These are phyloP conservation scores for Eufriesea mexicana DNA, from an alignment of 1,140 invertebrate species.

Conservation along the genomic window DNA sequence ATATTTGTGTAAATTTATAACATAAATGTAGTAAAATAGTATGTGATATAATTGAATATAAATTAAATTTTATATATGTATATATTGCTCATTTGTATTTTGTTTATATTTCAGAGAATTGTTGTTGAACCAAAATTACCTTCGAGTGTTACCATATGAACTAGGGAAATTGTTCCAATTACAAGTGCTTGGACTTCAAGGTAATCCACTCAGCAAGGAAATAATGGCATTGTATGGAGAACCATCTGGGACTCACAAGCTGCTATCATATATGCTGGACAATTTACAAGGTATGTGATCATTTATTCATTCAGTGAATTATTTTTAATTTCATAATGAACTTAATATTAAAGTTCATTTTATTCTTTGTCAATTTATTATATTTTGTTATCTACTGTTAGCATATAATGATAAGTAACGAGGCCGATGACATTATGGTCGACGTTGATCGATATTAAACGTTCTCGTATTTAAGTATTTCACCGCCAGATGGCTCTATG, in stretches of 20 bases:
- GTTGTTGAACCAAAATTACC: slow-evolving; percentile 95
- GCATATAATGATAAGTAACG: neutral
- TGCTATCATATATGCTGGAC: slow-evolving; percentile 96
- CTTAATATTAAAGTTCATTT: neutral
- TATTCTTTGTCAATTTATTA: neutral
- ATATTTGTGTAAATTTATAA: neutral
- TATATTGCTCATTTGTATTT: neutral
- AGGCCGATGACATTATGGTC: neutral
- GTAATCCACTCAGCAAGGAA: slow-evolving; percentile 97
- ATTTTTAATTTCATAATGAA: neutral
- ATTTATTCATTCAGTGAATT: neutral
- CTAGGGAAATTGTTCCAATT: slow-evolving; percentile 98
- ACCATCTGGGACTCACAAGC: slow-evolving; percentile 95
- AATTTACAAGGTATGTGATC: slow-evolving; percentile 92
- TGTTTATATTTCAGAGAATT: slow-evolving; percentile 90
- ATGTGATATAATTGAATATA: neutral
- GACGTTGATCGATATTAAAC: slow-evolving; percentile 16
- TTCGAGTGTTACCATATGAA: slow-evolving; percentile 97
- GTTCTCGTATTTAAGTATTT: neutral
- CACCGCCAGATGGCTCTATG: slow-evolving; percentile 3
- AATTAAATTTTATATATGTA: slow-evolving; percentile 58
- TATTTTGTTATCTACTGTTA: neutral
- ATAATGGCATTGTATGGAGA: slow-evolving; percentile 95
- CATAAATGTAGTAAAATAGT: neutral
- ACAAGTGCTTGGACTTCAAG: slow-evolving; percentile 93